Evolutionary conservation across 2,113 vertebrate genomes (phyloP).

Genomic region (Danionella cerebrum): DNA sequence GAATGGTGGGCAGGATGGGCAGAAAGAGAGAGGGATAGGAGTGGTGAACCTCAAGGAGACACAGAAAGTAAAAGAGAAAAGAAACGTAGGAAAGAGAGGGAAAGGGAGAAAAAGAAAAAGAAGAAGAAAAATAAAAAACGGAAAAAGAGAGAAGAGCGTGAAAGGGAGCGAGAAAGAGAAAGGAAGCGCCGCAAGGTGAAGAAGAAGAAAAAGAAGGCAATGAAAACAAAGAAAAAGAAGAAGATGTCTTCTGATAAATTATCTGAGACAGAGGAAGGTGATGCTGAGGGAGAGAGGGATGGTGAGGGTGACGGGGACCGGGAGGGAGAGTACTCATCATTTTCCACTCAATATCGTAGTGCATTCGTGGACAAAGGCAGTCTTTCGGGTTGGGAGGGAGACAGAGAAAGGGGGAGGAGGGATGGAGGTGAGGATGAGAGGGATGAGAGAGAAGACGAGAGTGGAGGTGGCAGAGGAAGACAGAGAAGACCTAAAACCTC

Average conservation of each 20-base stretch:
- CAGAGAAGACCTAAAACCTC: slow-evolving; percentile 57
- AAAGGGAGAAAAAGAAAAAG: slow-evolving; percentile 71
- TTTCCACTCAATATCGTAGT: slow-evolving; percentile 60
- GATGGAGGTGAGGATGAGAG: slow-evolving; percentile 56
- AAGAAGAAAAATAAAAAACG: slow-evolving; percentile 69
- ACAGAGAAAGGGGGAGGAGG: slow-evolving; percentile 56
- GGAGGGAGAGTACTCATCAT: slow-evolving; percentile 64
- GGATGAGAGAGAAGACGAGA: slow-evolving; percentile 58
- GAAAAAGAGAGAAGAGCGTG: slow-evolving; percentile 61
- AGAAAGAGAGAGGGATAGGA: slow-evolving; percentile 60
- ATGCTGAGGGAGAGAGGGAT: slow-evolving; percentile 61
- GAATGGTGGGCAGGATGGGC: slow-evolving; percentile 73
- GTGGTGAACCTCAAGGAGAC: slow-evolving; percentile 44
- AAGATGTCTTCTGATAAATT: slow-evolving; percentile 56
- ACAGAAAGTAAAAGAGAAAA: slow-evolving; percentile 62
- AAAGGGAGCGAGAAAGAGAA: slow-evolving; percentile 59
- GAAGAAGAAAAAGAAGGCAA: slow-evolving; percentile 68
- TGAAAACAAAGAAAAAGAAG: slow-evolving; percentile 66
- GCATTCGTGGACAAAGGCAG: slow-evolving; percentile 61
- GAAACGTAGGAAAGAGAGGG: slow-evolving; percentile 66
- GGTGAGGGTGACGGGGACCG: slow-evolving; percentile 57
- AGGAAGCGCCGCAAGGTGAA: slow-evolving; percentile 65
- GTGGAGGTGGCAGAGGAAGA: slow-evolving; percentile 55
- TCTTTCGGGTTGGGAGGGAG: slow-evolving; percentile 62
- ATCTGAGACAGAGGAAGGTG: slow-evolving; percentile 67